These are phyloP conservation scores for Todiramphus saurophagus DNA, from an alignment of 2,113 vertebrate genomes.

Conservation along the genomic window DNA sequence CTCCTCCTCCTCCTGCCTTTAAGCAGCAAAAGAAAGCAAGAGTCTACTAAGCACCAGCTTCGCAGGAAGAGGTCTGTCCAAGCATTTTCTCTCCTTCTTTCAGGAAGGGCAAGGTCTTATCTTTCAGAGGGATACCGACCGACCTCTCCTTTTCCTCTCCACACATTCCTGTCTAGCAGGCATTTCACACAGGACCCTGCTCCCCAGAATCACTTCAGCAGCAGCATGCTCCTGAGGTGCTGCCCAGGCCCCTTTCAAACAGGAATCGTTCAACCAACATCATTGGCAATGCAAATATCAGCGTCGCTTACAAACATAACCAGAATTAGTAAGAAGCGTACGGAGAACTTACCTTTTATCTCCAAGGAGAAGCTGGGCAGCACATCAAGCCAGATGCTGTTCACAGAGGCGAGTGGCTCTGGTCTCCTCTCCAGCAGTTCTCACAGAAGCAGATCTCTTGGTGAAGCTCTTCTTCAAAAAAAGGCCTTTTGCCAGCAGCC, in stretches of 20 bases:
- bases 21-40: background rate
- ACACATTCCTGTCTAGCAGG: background rate
- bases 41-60: background rate
- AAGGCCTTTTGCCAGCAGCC: background rate
- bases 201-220: background rate
- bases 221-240: background rate
- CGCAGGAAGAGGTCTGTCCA: background rate
- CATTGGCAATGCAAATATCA: background rate
- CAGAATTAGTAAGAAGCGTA: background rate
- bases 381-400: background rate
- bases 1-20: background rate
- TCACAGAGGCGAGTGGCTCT: background rate
- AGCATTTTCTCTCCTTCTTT: background rate
- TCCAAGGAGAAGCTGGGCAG: background rate
- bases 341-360: background rate
- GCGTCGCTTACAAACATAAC: background rate
- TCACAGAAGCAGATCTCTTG: background rate
- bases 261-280: background rate
- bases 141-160: background rate
- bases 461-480: background rate
- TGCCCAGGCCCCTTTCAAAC: background rate
- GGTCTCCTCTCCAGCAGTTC: background rate
- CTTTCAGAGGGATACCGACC: accelerated
- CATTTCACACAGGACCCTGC: background rate
- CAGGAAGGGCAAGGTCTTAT: background rate